phyloP scores from a whole-genome alignment of 23 tunicate species.

The Corella eumyota region DNA sequence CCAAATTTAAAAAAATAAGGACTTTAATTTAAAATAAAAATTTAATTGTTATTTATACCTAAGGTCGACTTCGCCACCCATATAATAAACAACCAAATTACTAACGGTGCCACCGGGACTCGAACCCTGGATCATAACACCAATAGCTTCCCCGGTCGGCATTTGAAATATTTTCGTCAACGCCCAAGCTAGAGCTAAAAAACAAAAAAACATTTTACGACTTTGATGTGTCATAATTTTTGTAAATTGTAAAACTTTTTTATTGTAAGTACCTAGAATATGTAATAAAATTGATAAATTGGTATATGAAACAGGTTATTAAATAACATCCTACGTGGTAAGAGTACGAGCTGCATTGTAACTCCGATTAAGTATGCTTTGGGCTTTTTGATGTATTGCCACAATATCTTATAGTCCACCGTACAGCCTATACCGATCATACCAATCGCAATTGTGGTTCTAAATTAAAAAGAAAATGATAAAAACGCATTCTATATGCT shows the following conservation, averaged over 20 bases:
- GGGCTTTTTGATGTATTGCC: slow-evolving; percentile 19
- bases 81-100: slow-evolving; percentile 39
- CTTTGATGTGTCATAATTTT: no score
- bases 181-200: slow-evolving; percentile 43
- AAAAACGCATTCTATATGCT: no score
- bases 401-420: slow-evolving; percentile 12
- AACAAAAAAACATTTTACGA: not conserved
- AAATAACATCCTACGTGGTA: slow-evolving; percentile 44
- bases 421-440: slow-evolving; percentile 39
- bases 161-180: slow-evolving; percentile 23
- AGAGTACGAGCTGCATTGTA: slow-evolving; percentile 5
- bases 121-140: slow-evolving; percentile 45
- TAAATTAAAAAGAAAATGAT: no score
- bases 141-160: slow-evolving; percentile 1
- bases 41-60: no score
- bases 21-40: no score
- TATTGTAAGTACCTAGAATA: no score
- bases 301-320: no score
- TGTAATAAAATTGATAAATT: no score
- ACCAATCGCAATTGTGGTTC: slow-evolving; percentile 12
- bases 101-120: slow-evolving; percentile 50
- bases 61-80: slow-evolving; percentile 48
- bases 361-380: slow-evolving; percentile 29
- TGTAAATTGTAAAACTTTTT: no score
- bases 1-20: no score